phyloP scores from a whole-genome alignment of 1,140 invertebrate genomes.

The Parasteatoda tepidariorum region DNA sequence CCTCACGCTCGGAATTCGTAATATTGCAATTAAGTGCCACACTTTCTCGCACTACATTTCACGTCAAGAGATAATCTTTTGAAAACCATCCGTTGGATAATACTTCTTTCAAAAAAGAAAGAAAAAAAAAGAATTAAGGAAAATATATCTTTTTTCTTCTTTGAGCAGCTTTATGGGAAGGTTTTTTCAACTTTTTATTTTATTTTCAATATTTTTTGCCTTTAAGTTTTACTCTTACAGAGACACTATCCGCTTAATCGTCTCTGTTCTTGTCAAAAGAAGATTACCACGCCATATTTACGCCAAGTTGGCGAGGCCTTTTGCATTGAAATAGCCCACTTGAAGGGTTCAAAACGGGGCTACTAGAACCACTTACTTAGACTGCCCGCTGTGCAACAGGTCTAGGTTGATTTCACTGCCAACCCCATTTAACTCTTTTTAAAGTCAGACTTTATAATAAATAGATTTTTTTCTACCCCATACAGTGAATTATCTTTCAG shows the following conservation, averaged over 20 bases:
- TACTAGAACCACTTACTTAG: conserved; percentile 36
- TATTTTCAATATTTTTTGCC: background rate
- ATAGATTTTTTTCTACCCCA: no score
- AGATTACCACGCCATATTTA: conserved; percentile 48
- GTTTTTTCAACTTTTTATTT: background rate
- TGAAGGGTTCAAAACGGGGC: conserved; percentile 35
- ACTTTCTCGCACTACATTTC: conserved; percentile 31
- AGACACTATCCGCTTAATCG: conserved; percentile 11
- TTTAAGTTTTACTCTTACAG: background rate
- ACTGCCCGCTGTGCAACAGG: conserved; percentile 53
- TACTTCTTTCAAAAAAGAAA: conserved; percentile 4
- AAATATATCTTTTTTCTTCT: background rate
- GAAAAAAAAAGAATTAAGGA: background rate
- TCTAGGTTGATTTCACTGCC: background rate
- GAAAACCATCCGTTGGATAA: background rate
- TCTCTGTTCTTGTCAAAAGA: conserved; percentile 27
- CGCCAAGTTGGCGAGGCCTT: conserved; percentile 17
- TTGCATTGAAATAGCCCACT: conserved; percentile 58
- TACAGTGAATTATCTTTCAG: no score
- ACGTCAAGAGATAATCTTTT: conserved; percentile 46
- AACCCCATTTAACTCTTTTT: background rate
- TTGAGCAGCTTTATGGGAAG: background rate
- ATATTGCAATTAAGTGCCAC: conserved; percentile 50
- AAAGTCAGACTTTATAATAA: no score
- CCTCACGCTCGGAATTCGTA: conserved; percentile 51